Conservation (phyloP, 53 echinoderm and acorn worm genomes). For the Echinarachnius parma region DNA sequence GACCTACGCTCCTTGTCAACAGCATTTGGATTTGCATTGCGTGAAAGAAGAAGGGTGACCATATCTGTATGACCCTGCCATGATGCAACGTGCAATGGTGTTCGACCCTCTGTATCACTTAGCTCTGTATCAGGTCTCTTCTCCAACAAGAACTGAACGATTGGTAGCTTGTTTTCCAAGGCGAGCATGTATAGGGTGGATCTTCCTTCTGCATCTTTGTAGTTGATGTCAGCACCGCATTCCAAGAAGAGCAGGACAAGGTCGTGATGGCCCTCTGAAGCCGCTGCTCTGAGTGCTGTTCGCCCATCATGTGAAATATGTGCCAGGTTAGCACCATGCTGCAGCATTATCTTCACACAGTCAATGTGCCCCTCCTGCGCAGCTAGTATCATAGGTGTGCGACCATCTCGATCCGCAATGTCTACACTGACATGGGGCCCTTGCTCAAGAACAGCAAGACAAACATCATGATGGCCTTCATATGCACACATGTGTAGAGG, state of each 20-base stretch:
- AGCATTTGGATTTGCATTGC: slow-evolving; percentile 75
- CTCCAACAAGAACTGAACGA: slow-evolving; percentile 75
- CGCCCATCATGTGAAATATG: slow-evolving; percentile 92
- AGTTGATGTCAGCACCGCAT: slow-evolving; percentile 76
- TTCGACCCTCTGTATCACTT: slow-evolving; percentile 88
- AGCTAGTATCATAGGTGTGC: slow-evolving; percentile 91
- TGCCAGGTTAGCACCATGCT: slow-evolving; percentile 72
- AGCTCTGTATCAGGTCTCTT: slow-evolving; percentile 74
- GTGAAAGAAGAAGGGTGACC: slow-evolving; percentile 69
- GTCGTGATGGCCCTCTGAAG: slow-evolving; percentile 83
- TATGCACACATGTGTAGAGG: slow-evolving; percentile 97
- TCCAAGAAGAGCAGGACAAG: slow-evolving; percentile 66
- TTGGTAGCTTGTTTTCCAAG: slow-evolving; percentile 84
- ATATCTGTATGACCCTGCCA: slow-evolving; percentile 97
- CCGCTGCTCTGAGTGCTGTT: slow-evolving; percentile 75
- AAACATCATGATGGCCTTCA: slow-evolving; percentile 92
- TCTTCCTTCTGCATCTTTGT: slow-evolving; percentile 93
- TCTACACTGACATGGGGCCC: slow-evolving; percentile 80
- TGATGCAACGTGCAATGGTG: slow-evolving; percentile 93
- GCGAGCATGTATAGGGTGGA: slow-evolving; percentile 93
- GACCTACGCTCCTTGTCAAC: slow-evolving; percentile 87
- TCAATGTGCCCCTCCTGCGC: slow-evolving; percentile 92
- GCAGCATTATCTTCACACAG: slow-evolving; percentile 65
- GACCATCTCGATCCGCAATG: slow-evolving; percentile 89
- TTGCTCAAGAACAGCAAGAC: slow-evolving; percentile 79